Conservation (phyloP, 2,797 vertebrate species). For the Micrastur ruficollis region DNA sequence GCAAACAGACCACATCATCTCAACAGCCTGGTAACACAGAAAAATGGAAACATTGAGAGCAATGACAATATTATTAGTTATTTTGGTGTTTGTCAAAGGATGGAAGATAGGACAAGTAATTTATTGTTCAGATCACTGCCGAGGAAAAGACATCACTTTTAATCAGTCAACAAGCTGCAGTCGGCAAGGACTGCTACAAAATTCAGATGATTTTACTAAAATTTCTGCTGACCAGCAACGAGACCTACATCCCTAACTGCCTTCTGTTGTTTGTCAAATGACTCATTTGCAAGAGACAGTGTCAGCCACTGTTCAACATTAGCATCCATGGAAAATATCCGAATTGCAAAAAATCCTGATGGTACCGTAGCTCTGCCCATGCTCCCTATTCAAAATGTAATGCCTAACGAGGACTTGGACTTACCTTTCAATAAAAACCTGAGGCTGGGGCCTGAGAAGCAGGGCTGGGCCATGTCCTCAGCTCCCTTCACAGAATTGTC, state of each 20-base stretch:
- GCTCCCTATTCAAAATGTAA: neutral
- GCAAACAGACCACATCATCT: neutral
- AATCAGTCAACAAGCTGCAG: neutral
- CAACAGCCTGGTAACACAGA: neutral
- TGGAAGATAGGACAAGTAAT: neutral
- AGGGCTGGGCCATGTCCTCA: neutral
- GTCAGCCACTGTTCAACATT: neutral
- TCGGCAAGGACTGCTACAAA: neutral
- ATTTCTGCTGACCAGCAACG: neutral
- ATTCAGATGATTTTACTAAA: neutral
- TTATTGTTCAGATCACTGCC: neutral
- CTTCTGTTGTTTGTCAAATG: neutral
- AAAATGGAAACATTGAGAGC: neutral
- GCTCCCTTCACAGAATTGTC: neutral
- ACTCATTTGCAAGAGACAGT: neutral
- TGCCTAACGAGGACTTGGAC: neutral
- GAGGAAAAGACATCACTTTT: neutral
- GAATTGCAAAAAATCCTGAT: neutral
- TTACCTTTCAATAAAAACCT: neutral
- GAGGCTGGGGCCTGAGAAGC: neutral
- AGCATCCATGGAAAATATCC: neutral
- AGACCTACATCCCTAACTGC: neutral
- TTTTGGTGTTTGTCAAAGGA: neutral
- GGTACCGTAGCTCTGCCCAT: neutral
- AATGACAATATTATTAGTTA: constrained; percentile 26